These are phyloP conservation scores for Artemia sp. DNA, from an alignment of 2,888 invertebrate species.

Conservation along the genomic window DNA sequence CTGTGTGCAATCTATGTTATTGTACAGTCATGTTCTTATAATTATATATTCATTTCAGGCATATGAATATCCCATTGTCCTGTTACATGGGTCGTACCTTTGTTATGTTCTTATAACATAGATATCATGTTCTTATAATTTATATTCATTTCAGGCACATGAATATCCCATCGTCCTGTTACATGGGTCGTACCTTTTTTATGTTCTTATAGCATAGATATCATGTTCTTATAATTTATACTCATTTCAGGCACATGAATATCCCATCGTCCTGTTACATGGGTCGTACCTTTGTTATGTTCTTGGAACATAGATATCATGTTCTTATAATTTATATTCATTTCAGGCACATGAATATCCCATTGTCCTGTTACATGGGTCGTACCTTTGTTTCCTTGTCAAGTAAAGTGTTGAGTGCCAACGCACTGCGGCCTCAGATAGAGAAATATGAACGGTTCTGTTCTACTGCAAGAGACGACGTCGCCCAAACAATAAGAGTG, in stretches of 20 bases:
- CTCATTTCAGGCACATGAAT: slow-evolving; percentile 2
- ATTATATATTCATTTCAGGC: not conserved
- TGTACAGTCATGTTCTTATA: too few species aligned
- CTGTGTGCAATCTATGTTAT: too few species aligned
- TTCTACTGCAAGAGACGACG: slow-evolving; percentile 4
- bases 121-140: too few species aligned
- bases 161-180: slow-evolving; percentile 8
- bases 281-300: not conserved
- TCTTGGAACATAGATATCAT: not conserved
- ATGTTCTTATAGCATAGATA: not conserved
- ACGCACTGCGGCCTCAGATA: slow-evolving; percentile 9
- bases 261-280: slow-evolving; percentile 6
- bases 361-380: slow-evolving; percentile 8
- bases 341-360: slow-evolving; percentile 11
- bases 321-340: not conserved
- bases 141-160: not conserved
- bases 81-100: slow-evolving; percentile 8
- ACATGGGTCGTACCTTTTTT: not conserved
- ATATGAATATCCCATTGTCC: slow-evolving; percentile 9
- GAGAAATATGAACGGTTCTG: slow-evolving; percentile 11
- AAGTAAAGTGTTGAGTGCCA: not conserved
- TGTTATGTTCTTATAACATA: too few species aligned
- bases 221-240: not conserved
- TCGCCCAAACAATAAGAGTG: not conserved
- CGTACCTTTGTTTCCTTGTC: slow-evolving; percentile 3